Percentiles rank a stretch among this genome's conserved stretches.
These are phyloP conservation scores for Albula goreensis DNA, from an alignment of 2,113 vertebrate species.

Conservation along the genomic window DNA sequence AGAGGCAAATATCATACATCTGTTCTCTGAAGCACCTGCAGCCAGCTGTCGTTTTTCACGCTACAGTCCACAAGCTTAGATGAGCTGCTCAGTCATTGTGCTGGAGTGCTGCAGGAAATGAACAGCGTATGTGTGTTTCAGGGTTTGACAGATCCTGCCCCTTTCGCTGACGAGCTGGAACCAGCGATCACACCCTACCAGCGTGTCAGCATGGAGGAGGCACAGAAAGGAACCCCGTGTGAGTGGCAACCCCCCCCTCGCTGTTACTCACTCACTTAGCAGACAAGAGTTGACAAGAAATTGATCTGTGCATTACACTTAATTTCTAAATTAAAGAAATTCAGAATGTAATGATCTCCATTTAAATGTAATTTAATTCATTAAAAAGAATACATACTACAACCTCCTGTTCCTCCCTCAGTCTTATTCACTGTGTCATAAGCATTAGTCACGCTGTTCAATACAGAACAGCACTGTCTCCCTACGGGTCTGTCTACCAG, in stretches of 20 bases:
- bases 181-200: slow-evolving; percentile 72
- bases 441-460: not conserved
- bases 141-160: slow-evolving; percentile 78
- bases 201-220: slow-evolving; percentile 81
- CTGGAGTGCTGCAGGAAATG: not conserved
- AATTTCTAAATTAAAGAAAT: too few relatives aligned
- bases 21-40: not conserved
- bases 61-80: too few relatives aligned
- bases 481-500: not conserved
- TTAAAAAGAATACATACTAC: not conserved
- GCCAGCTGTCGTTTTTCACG: too few relatives aligned
- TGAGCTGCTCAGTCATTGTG: not conserved
- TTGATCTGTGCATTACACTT: not conserved
- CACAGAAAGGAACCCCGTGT: slow-evolving; percentile 78
- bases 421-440: not conserved
- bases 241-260: slow-evolving; percentile 51
- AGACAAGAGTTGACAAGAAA: not conserved
- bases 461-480: too few relatives aligned
- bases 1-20: not conserved
- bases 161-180: slow-evolving; percentile 78
- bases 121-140: slow-evolving; percentile 37
- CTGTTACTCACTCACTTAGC: not conserved
- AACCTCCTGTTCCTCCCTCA: not conserved
- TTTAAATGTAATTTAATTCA: not conserved
- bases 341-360: too few relatives aligned